Conservation (phyloP, 2,113 vertebrate species). For the Ameiurus melas region DNA sequence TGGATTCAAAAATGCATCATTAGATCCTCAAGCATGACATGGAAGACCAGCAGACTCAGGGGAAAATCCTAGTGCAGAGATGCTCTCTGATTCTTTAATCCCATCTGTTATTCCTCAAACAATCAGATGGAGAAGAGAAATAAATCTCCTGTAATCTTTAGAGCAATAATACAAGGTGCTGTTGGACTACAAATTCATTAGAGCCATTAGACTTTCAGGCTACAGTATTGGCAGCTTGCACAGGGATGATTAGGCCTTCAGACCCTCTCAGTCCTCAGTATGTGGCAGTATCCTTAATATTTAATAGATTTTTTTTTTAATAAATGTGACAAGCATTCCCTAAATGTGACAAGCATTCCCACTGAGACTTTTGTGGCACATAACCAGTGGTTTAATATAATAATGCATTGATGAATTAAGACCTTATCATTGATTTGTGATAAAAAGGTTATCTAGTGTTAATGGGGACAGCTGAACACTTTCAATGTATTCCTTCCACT, state of each 20-base stretch:
- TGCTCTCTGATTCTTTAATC: slow-evolving; percentile 19
- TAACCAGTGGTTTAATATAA: neutral
- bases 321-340: no score
- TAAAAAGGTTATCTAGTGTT: slow-evolving; percentile 10
- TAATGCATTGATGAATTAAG: slow-evolving; percentile 4
- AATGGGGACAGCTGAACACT: neutral
- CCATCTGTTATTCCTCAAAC: slow-evolving; percentile 32
- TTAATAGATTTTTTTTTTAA: slow-evolving; percentile 39
- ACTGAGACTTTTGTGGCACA: neutral
- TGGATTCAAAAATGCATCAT: slow-evolving; percentile 17
- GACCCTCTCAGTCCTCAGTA: slow-evolving; percentile 16
- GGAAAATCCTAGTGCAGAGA: neutral
- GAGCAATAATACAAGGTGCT: slow-evolving; percentile 48
- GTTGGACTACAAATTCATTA: slow-evolving; percentile 52
- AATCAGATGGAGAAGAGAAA: slow-evolving; percentile 28
- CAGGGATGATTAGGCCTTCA: slow-evolving; percentile 40
- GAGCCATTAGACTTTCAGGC: slow-evolving; percentile 37
- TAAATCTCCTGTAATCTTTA: slow-evolving; percentile 44
- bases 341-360: slow-evolving; percentile 18
- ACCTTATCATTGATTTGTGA: slow-evolving; percentile 29
- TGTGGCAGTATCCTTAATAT: slow-evolving; percentile 33
- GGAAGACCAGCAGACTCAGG: neutral
- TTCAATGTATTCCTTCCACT: neutral
- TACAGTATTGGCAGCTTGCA: slow-evolving; percentile 37
- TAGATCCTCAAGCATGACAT: slow-evolving; percentile 14